Conservation (phyloP, 2,797 vertebrate species). For the Notoglanidium macrostoma region DNA sequence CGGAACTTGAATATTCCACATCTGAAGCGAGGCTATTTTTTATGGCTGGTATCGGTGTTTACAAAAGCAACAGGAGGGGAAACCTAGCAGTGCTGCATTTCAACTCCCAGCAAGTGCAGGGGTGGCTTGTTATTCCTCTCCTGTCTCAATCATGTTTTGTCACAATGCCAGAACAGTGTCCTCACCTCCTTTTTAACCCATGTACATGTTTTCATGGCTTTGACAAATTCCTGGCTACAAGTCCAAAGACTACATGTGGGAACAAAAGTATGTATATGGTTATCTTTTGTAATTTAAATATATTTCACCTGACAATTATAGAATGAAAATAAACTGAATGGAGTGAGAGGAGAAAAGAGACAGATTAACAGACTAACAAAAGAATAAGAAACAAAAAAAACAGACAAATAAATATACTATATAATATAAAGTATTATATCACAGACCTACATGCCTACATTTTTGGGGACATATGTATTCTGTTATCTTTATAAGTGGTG, state of each 20-base stretch:
- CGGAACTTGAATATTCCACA: slow-evolving; percentile 44
- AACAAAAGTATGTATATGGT: not conserved
- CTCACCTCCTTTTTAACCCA: slow-evolving; percentile 11
- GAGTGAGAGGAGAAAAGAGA: not conserved
- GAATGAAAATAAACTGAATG: not conserved
- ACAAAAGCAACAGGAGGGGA: slow-evolving; percentile 36
- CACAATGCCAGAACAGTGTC: slow-evolving; percentile 38
- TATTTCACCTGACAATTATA: not conserved
- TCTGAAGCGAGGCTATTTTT: slow-evolving; percentile 1
- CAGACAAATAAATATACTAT: not conserved
- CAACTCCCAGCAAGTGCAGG: slow-evolving; percentile 47
- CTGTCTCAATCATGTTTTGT: slow-evolving; percentile 30
- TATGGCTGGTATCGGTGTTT: not conserved
- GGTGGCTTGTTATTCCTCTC: slow-evolving; percentile 50
- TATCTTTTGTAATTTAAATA: not conserved
- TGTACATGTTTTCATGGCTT: slow-evolving; percentile 22
- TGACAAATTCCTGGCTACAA: slow-evolving; percentile 62
- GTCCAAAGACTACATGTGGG: not conserved
- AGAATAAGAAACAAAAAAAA: not conserved
- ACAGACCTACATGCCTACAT: not conserved
- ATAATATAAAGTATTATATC: not conserved
- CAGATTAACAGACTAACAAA: not conserved
- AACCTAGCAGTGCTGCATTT: slow-evolving; percentile 52
- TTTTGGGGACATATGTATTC: not conserved
- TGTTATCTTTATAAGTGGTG: not conserved